A percentile compares a stretch with the other conserved stretches of the same genome.
Evolutionary conservation across 2,888 invertebrate genomes (phyloP).

Genomic region (Campaea margaritaria): DNA sequence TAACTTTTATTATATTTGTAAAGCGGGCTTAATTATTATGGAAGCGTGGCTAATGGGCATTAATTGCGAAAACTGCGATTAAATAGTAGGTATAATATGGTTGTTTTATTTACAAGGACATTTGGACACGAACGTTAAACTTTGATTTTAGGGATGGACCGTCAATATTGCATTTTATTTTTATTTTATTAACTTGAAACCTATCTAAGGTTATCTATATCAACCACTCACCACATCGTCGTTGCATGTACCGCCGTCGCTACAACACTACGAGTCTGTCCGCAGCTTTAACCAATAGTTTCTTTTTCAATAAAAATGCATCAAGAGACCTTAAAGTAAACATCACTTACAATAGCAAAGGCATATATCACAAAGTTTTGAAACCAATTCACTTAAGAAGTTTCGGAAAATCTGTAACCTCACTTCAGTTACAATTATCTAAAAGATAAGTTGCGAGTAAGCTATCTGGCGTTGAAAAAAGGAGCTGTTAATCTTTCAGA

Average conservation of each 20-base stretch:
- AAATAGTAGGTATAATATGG: neutral
- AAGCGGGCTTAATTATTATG: conserved; percentile 14
- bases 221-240: no score
- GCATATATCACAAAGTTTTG: neutral
- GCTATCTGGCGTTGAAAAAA: conserved; percentile 40
- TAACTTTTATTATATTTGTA: conserved; percentile 11
- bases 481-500: conserved; percentile 45
- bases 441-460: conserved; percentile 40
- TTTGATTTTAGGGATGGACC: neutral
- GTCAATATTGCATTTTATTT: no score
- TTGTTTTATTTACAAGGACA: conserved; percentile 12
- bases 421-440: conserved; percentile 27
- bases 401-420: conserved; percentile 2
- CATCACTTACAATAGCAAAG: no score
- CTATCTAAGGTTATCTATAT: no score
- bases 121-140: conserved; percentile 8
- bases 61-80: conserved; percentile 13
- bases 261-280: no score
- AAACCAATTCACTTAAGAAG: conserved; percentile 5
- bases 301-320: no score
- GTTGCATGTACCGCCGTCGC: no score
- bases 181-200: no score
- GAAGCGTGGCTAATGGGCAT: conserved; percentile 18
- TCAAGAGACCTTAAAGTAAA: no score
- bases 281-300: no score